Conservation (phyloP, 2,113 vertebrate species). For the Aythya baeri region DNA sequence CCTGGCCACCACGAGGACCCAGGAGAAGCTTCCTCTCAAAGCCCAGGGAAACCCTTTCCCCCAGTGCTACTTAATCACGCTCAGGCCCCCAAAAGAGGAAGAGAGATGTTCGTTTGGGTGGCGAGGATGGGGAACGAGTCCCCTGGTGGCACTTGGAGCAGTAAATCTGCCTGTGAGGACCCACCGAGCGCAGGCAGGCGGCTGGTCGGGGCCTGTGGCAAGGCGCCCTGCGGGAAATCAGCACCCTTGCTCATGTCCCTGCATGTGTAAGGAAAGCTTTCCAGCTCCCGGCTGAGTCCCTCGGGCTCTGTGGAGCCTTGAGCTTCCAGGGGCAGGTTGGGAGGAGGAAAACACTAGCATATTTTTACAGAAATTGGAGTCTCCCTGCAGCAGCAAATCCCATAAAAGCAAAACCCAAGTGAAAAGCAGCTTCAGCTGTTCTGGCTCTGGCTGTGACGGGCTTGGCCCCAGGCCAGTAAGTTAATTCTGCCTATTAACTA, state of each 20-base stretch:
- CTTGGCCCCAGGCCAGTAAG: constrained; percentile 71
- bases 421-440: constrained; percentile 59
- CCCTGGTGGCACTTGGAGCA: not conserved
- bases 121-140: not conserved
- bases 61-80: not conserved
- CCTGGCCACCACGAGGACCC: not conserved
- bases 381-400: constrained; percentile 53
- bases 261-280: not conserved
- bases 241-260: not conserved
- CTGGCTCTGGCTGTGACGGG: constrained; percentile 42
- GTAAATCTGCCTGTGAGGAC: not conserved
- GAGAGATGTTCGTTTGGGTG: not conserved
- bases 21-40: not conserved
- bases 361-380: constrained; percentile 54
- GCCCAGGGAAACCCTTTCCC: not conserved
- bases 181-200: not conserved
- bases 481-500: constrained; percentile 75
- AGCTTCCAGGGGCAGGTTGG: constrained; percentile 1
- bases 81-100: not conserved
- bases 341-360: not conserved
- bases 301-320: not conserved
- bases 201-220: not conserved
- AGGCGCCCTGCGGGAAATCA: not conserved
- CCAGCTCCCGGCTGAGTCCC: not conserved
- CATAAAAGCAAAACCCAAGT: constrained; percentile 44